Evolutionary conservation across 2,888 invertebrate species (phyloP).

Genomic region (Micoletzkya japonica): DNA sequence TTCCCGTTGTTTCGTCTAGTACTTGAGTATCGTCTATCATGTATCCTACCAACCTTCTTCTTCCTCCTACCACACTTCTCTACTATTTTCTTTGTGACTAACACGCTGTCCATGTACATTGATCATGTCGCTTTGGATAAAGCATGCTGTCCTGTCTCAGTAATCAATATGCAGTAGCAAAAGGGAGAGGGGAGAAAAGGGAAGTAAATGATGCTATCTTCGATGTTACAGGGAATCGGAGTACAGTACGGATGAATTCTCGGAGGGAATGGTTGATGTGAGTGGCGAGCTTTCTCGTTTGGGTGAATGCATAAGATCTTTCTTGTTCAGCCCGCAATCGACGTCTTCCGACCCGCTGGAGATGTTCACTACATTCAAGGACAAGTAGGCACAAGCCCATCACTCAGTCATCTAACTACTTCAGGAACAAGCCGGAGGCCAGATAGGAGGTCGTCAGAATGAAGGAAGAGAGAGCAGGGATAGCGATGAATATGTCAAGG

Average conservation of each 20-base stretch:
- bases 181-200: background rate
- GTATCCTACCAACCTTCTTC: too few species aligned
- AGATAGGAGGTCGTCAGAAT: background rate
- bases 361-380: conserved; percentile 19
- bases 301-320: background rate
- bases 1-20: too few species aligned
- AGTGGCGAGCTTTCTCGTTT: background rate
- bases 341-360: conserved; percentile 20
- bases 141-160: conserved; percentile 13
- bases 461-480: conserved; percentile 33
- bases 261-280: background rate
- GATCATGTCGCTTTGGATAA: conserved; percentile 1
- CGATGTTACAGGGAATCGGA: conserved; percentile 25
- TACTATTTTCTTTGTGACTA: too few species aligned
- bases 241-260: conserved; percentile 23
- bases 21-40: too few species aligned
- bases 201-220: background rate
- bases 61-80: too few species aligned
- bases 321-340: background rate
- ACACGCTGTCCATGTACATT: too few species aligned
- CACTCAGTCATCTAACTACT: background rate
- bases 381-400: background rate
- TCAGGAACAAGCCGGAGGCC: background rate
- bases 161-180: background rate
- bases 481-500: conserved; percentile 50